Evolutionary conservation across 2,888 invertebrate genomes (phyloP).

Genomic region (Apomyelois bistriatella): DNA sequence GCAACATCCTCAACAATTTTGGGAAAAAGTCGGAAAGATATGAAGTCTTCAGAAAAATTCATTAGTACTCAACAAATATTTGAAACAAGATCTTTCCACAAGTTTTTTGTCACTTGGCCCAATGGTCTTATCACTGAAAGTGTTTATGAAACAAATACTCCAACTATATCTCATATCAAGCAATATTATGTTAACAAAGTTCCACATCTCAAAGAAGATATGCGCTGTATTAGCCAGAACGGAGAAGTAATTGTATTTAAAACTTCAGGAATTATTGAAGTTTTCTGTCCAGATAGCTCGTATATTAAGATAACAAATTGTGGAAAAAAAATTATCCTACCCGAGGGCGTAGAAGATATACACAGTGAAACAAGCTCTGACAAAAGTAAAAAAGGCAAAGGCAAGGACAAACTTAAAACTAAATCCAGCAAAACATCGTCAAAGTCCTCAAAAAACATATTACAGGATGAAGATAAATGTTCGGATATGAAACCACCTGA

Average conservation of each 20-base stretch:
- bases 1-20: conserved; percentile 17
- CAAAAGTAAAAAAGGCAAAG: conserved; percentile 49
- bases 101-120: conserved; percentile 62
- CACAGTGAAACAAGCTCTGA: conserved; percentile 37
- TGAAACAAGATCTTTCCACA: conserved; percentile 46
- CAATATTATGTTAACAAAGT: conserved; percentile 42
- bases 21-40: conserved; percentile 31
- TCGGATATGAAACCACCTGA: conserved; percentile 28
- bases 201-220: conserved; percentile 45
- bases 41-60: conserved; percentile 24
- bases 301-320: conserved; percentile 53
- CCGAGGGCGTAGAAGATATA: conserved; percentile 28
- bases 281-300: conserved; percentile 55
- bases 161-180: conserved; percentile 58
- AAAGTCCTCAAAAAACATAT: conserved; percentile 39
- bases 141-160: conserved; percentile 51
- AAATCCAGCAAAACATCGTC: conserved; percentile 41
- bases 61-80: conserved; percentile 24
- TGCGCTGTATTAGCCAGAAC: conserved; percentile 60
- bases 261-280: conserved; percentile 46
- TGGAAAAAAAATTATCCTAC: conserved; percentile 33
- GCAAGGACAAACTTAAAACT: conserved; percentile 34
- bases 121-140: conserved; percentile 66
- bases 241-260: conserved; percentile 67
- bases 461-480: conserved; percentile 28